These are phyloP conservation scores for Carterocephalus palaemon DNA, from an alignment of 2,888 invertebrate species.

Conservation along the genomic window DNA sequence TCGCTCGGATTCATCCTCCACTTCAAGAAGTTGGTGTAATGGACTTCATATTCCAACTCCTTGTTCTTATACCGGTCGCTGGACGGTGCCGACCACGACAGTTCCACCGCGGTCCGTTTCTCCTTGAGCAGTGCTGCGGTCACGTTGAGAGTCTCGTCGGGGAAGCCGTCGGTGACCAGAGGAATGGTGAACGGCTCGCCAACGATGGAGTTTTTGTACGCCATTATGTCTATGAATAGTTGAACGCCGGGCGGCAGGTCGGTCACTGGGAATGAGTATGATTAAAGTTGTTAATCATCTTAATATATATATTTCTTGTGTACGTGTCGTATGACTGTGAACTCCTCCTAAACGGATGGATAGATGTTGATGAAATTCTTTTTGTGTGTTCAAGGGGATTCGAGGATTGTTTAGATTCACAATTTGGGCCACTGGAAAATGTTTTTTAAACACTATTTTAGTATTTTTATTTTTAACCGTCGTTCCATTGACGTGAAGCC, in stretches of 20 bases:
- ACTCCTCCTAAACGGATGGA: too few species aligned
- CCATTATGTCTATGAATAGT: slow-evolving; percentile 79
- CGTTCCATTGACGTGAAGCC: too few species aligned
- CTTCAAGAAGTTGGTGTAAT: slow-evolving; percentile 79
- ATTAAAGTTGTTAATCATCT: too few species aligned
- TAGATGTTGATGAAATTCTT: too few species aligned
- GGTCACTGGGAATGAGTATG: slow-evolving; percentile 70
- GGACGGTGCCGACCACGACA: slow-evolving; percentile 83
- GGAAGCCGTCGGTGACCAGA: slow-evolving; percentile 67
- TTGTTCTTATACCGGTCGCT: slow-evolving; percentile 68
- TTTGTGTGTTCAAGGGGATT: too few species aligned
- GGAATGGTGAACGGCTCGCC: slow-evolving; percentile 75
- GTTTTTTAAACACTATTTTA: too few species aligned
- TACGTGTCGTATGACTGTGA: too few species aligned
- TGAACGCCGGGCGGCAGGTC: slow-evolving; percentile 75
- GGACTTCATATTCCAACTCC: slow-evolving; percentile 82
- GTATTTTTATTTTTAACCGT: too few species aligned
- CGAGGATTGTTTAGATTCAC: too few species aligned
- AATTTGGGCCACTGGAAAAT: too few species aligned
- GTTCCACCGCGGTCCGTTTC: slow-evolving; percentile 79
- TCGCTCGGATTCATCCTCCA: slow-evolving; percentile 58
- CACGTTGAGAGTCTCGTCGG: slow-evolving; percentile 73
- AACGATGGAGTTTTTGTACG: slow-evolving; percentile 77
- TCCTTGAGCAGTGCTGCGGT: slow-evolving; percentile 73
- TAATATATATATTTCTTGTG: too few species aligned